Base-by-base conservation (phyloP, 1,140 invertebrate genomes). In the Popillia japonica region DNA sequence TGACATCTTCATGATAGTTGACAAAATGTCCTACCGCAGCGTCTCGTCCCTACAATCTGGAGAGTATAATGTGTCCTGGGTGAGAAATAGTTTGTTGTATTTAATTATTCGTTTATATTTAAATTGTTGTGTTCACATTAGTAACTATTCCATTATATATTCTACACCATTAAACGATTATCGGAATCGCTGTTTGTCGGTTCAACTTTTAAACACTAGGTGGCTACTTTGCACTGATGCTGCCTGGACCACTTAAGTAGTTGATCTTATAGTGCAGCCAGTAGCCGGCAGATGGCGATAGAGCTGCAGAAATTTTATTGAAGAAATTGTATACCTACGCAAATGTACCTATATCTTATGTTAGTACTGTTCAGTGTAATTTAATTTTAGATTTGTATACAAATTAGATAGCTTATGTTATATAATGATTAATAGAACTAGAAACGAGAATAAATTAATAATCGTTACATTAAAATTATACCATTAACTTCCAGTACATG, bases 51-150 rank as follows among this genome's bases (percentile, higher is more conserved):
- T 79, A 41, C 79, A 78, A 72, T 78, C 79, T 40, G 77, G 76
- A 42, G 79, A 79, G 72, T 79, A 78, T 75, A 79, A 78, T 55
- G 77, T 75, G 48, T 79, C 79, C 10, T 79, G 79, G 79, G 79
- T 79, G 77, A 79, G 79, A 64, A 48, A 76, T 40, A 22, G 17
- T 55, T 74, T 41, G 17, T 23, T 74, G 40, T 41, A 74, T n/a
- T 74, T 74, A 40, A 42, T 17, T 41, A 9, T 40, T 41, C 17
- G 0, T 22, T n/a, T n/a, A 42, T 23, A 55, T 55, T 55, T 14
- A 55, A 55, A 55, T n/a, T 55, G 17, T n/a, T 41, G 9, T 68
- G 20, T 2, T 68, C 1, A 7, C 2, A 55, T 11, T 6, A 75
- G 22, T 44, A 41, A 55, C 55, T 55, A 27, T 40, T n/a, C n/a